These are phyloP conservation scores for Cydia pomonella DNA, from an alignment of 1,140 invertebrate species.

Conservation along the genomic window DNA sequence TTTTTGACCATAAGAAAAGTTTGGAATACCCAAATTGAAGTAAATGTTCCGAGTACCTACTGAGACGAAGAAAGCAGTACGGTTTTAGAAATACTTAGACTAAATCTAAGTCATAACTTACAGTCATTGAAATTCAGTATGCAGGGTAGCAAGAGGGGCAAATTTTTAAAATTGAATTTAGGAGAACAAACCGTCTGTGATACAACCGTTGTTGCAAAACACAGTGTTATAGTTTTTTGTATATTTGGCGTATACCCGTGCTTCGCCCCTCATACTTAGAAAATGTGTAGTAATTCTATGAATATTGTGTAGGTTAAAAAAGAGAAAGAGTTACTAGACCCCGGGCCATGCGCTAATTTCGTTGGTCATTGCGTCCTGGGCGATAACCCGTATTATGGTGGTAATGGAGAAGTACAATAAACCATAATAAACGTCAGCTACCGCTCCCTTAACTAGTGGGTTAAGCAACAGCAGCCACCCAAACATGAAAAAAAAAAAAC, in stretches of 20 bases:
- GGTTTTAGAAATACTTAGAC: slow-evolving; percentile 46
- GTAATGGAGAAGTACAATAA: no score
- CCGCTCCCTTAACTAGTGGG: no score
- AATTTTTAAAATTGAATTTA: slow-evolving; percentile 76
- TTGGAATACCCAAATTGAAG: not conserved
- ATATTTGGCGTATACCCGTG: not conserved
- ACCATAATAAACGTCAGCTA: no score
- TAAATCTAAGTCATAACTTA: slow-evolving; percentile 56
- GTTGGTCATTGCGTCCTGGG: no score
- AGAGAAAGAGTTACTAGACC: no score
- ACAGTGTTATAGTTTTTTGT: not conserved
- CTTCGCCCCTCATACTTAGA: no score
- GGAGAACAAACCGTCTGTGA: slow-evolving; percentile 56
- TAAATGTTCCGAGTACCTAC: not conserved
- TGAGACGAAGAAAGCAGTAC: not conserved
- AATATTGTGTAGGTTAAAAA: no score
- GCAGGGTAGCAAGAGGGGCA: slow-evolving; percentile 62
- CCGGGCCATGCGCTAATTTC: no score
- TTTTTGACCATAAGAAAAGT: not conserved
- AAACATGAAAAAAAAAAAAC: no score
- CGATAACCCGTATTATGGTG: no score
- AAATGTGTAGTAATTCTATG: no score
- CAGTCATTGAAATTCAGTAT: slow-evolving; percentile 65
- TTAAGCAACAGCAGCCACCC: no score
- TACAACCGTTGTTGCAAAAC: slow-evolving; percentile 49